A percentile compares a stretch with the other conserved stretches of the same genome.
phyloP scores from a whole-genome alignment of 2,797 vertebrate species.

The Leptatherina wallacei region DNA sequence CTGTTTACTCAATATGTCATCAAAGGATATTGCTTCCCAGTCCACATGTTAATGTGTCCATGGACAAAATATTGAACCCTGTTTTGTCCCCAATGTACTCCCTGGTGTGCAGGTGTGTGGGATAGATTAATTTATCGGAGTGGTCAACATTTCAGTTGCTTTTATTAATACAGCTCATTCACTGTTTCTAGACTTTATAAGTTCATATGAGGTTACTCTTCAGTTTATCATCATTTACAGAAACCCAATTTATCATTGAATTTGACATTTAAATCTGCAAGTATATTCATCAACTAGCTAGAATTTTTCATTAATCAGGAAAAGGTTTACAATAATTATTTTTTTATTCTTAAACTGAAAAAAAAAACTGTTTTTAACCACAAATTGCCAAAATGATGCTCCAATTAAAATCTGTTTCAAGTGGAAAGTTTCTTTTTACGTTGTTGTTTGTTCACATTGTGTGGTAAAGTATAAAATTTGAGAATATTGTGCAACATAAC shows the following conservation, averaged over 20 bases:
- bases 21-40: slow-evolving; percentile 1
- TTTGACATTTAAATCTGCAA: too few species aligned
- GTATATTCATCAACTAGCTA: too few species aligned
- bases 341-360: too few species aligned
- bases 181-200: not conserved
- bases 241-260: not conserved
- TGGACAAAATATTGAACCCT: not conserved
- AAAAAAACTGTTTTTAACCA: too few species aligned
- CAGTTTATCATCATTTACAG: not conserved
- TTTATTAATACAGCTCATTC: not conserved
- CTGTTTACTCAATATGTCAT: slow-evolving; percentile 34
- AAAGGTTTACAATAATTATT: too few species aligned
- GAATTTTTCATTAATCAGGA: too few species aligned
- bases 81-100: not conserved
- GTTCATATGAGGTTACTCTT: not conserved
- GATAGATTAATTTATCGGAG: not conserved
- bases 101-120: not conserved
- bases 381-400: too few species aligned
- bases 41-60: not conserved
- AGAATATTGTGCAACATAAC: too few species aligned
- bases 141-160: not conserved
- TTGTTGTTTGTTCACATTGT: too few species aligned
- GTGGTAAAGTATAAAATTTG: too few species aligned
- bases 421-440: too few species aligned
- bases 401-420: too few species aligned